Evolutionary conservation across 1,140 invertebrate species (phyloP).

Genomic region (Atta colombica): DNA sequence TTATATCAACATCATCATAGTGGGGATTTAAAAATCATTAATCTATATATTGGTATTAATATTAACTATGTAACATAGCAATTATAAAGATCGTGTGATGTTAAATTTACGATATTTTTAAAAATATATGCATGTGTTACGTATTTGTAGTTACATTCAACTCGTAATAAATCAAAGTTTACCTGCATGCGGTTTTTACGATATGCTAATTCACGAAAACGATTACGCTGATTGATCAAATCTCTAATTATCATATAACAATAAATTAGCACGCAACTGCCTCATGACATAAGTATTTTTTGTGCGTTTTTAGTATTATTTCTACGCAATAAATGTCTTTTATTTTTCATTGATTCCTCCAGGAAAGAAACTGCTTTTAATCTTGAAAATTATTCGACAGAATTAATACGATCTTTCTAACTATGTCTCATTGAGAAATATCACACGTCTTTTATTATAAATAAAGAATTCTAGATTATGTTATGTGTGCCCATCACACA

Average conservation of each 20-base stretch:
- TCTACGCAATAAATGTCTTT: neutral
- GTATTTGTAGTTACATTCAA: too few species aligned
- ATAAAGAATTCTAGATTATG: neutral
- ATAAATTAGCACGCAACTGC: neutral
- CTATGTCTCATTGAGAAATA: neutral
- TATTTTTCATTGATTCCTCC: neutral
- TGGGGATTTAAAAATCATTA: too few species aligned
- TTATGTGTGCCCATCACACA: too few species aligned
- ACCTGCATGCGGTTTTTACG: neutral
- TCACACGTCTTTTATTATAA: neutral
- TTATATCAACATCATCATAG: too few species aligned
- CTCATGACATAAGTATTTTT: neutral
- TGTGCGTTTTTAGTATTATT: neutral
- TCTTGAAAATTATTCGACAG: neutral
- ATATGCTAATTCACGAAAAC: constrained; percentile 9
- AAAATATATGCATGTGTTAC: too few species aligned
- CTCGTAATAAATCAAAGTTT: neutral
- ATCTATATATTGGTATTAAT: too few species aligned
- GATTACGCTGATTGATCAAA: neutral
- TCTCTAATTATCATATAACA: neutral
- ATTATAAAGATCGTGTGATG: too few species aligned
- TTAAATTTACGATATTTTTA: too few species aligned
- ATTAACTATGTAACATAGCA: too few species aligned
- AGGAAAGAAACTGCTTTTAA: neutral
- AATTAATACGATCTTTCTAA: neutral